Conservation (phyloP, 2,888 invertebrate genomes). For the Serripes groenlandicus region DNA sequence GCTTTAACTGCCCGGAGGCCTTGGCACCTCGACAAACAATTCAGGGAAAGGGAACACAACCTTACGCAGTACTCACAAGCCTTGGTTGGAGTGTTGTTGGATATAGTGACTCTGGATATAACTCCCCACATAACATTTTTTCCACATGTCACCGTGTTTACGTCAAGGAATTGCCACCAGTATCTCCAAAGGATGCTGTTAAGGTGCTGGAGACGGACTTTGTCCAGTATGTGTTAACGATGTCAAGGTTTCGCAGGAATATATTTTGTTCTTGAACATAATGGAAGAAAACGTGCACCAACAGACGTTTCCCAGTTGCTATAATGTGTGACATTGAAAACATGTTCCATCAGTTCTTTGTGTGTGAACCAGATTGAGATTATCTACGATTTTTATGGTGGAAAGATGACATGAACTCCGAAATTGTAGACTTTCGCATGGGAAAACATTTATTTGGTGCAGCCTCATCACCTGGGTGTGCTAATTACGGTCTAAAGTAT, state of each 20-base stretch:
- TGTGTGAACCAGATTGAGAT: constrained; percentile 36
- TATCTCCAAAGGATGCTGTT: too few relatives aligned
- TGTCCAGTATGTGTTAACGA: background rate
- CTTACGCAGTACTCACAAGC: constrained; percentile 57
- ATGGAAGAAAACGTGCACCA: background rate
- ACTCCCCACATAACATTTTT: too few relatives aligned
- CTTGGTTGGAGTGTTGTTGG: constrained; percentile 66
- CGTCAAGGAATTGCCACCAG: too few relatives aligned
- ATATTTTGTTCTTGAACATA: background rate
- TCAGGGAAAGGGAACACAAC: constrained; percentile 40
- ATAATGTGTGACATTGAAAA: constrained; percentile 61
- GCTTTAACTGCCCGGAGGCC: constrained; percentile 68
- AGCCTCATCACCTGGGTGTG: constrained; percentile 62
- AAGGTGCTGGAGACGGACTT: constrained; percentile 21
- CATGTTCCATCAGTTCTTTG: constrained; percentile 62
- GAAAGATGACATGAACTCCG: background rate
- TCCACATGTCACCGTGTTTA: too few relatives aligned
- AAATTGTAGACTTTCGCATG: constrained; percentile 54
- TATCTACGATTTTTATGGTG: constrained; percentile 62
- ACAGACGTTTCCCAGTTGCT: constrained; percentile 31
- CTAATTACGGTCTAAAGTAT: constrained; percentile 30
- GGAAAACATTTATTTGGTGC: constrained; percentile 60
- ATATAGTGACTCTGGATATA: too few relatives aligned
- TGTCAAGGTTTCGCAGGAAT: constrained; percentile 14
- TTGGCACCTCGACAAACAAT: constrained; percentile 59